Base-by-base conservation (phyloP, 2,888 invertebrate genomes). In the Caenorhabditis panamensis region DNA sequence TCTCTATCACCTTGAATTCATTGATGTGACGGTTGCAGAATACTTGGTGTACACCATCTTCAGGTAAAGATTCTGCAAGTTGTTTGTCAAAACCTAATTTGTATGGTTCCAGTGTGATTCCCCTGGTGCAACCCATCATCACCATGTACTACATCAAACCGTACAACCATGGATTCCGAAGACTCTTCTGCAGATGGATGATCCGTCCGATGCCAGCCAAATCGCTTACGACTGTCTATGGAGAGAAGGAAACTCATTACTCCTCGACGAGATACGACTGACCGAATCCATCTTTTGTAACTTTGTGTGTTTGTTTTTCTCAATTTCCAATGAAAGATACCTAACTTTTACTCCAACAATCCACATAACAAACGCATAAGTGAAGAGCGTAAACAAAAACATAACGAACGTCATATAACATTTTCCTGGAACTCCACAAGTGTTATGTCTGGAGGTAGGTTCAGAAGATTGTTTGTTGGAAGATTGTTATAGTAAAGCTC, bases 21-120 rank as follows among this genome's bases (percentile, higher is more conserved):
- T 86, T 18, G 53, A 86, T 53, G 68, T 82, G 16, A 84, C 81
- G 1, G 54, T 82, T 5, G 81, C 78, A 9, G 85, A 85, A 24
- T 86, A 86, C 53, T 56, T 83, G n/a, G 86, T 86, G n/a, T 86
- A 86, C 61, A 76, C 79, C 8, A 62, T 86, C 24, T 86, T 85
- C 62, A 83, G 85, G 85, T 84, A 63, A 31, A 9, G 9, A 4
- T 31, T 31, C 31, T 9, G 9, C 31, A 4, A 31, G 9, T 31
- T 9, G 5, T 6, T 9, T n/a, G 28, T 28, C 9, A 8, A 8
- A 31, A 13, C 13, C 54, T 24, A 28, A 59, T 22, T 18, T 53
- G 13, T 24, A 8, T 1, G 18, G 13, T 75, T 83, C 56, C 76
- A 85, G 85, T 41, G 82, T 84, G 37, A 73, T 84, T 41, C 86